Evolutionary conservation across 2,113 vertebrate species (phyloP), one percentile per base, ranked within the genome.

Genomic region (Oncorhynchus mykiss): DNA sequence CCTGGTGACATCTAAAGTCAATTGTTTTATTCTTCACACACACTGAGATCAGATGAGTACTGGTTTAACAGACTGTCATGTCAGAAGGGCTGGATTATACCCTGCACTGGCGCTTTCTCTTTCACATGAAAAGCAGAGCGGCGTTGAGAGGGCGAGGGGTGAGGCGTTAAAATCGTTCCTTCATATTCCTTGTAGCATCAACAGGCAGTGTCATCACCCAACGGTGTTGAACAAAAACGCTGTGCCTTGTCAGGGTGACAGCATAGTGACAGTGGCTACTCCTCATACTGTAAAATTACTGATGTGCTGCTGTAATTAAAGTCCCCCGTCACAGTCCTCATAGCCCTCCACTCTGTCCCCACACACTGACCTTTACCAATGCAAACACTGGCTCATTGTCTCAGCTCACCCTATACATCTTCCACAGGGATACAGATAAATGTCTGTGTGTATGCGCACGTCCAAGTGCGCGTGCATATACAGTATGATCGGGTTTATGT

Each of bases 251-350:
- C 66, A 4, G 60, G 74, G 73, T 84, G 83, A 45, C 66, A 67
- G 25, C 29, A 67, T 14, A 14, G 78, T 79, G 39, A 84, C 86
- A 81, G 77, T 79, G 82, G 75, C 75, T 81, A 76, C 45, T 84
- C 75, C 74, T 76, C 54, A 45, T 73, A 82, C 78, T 54, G 82
- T 18, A 54, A 4, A 84, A 86, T 88, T 78, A 80, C 76, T 85
- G 79, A 87, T 83, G 77, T 67, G 78, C 84, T 67, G 79, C 82
- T 86, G 80, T 84, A 89, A 90, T 92, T 89, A 87, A 87, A 87
- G 84, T 74, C 75, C 78, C 78, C 75, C 74, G 49, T 82, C 85
- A 76, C 82, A 83, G 75, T 72, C 12, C 51, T 82, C 85, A 75
- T 84, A 82, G 73, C 72, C 9, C 49, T 81, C 76, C 72, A 54